Evolutionary conservation across 2,113 vertebrate genomes (phyloP), one percentile per base, ranked within the genome.

Genomic region (Cygnus atratus): DNA sequence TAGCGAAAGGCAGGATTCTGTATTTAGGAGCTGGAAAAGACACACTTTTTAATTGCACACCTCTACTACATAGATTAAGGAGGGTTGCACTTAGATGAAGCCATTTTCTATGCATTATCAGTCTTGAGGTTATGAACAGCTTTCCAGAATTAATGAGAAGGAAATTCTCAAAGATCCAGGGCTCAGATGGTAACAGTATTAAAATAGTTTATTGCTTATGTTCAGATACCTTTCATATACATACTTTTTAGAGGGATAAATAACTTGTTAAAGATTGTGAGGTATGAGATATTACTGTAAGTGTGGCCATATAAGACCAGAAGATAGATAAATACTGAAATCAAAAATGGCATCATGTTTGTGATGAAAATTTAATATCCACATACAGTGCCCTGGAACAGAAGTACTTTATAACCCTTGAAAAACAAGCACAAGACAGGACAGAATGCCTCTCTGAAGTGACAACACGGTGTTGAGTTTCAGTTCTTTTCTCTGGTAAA

Each of bases 281-380:
- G 91, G 46, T 90, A 71, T 88, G 75, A 95, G 78, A 77, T 94
- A 83, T 35, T 85, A 63, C 66, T 55, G 46, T 66, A 94, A 90
- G 68, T 13, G 57, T 80, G 68, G 88, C 72, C 52, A 22, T 77
- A 77, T 77, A 92, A 90, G 50, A 88, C 94, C 63, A 73, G 75
- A 90, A 91, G 85, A 90, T 44, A 90, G 75, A 97, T 85, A 96
- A 94, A 94, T 89, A 78, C 59, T 78, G 72, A 83, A 96, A 91
- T 94, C n/a, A 95, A 86, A 88, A 94, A 73, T 63, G 85, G 65
- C 91, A 94, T 90, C 79, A 57, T 88, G 82, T 92, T 93, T 96
- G 79, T 78, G 88, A 90, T 96, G 92, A 90, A 94, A 92, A 88
- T 95, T 90, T 91, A 88, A 92, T 90, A 86, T 77, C 91, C 79